Percentiles rank a stretch among this genome's conserved stretches.
Evolutionary conservation across 2,888 invertebrate species (phyloP).

Genomic region (Epistrophella euchroma): DNA sequence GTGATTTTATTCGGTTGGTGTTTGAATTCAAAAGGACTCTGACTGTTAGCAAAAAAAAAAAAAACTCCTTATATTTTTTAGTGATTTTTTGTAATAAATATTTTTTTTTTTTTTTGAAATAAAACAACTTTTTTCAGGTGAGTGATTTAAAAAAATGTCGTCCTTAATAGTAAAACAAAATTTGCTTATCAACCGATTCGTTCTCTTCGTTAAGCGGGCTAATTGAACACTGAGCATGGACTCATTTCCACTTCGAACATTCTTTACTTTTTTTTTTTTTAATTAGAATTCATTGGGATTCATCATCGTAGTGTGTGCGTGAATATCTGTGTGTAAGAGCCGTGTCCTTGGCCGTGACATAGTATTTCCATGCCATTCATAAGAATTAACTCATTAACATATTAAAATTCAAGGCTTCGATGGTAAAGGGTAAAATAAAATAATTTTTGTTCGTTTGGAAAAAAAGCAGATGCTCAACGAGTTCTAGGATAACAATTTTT

Average conservation of each 20-base stretch:
- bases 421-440: constrained; percentile 57
- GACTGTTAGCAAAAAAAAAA: background rate
- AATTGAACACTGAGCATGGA: constrained; percentile 73
- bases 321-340: constrained; percentile 53
- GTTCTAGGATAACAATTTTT: constrained; percentile 46
- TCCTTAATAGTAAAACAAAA: constrained; percentile 28
- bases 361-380: constrained; percentile 63
- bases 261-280: constrained; percentile 62
- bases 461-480: constrained; percentile 75
- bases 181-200: constrained; percentile 31
- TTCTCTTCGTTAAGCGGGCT: constrained; percentile 72
- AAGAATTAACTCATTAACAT: constrained; percentile 76
- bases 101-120: background rate
- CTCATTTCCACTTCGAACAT: constrained; percentile 73
- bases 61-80: constrained; percentile 1
- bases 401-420: constrained; percentile 57
- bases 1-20: constrained; percentile 27
- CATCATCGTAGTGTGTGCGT: constrained; percentile 51
- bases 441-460: constrained; percentile 32
- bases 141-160: constrained; percentile 44
- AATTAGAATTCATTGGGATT: constrained; percentile 74
- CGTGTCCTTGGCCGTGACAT: constrained; percentile 74
- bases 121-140: constrained; percentile 58
- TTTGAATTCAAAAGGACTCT: constrained; percentile 33
- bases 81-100: constrained; percentile 2